phyloP scores from a whole-genome alignment of 2,113 vertebrate genomes.

The Ivindomyrus marchei region DNA sequence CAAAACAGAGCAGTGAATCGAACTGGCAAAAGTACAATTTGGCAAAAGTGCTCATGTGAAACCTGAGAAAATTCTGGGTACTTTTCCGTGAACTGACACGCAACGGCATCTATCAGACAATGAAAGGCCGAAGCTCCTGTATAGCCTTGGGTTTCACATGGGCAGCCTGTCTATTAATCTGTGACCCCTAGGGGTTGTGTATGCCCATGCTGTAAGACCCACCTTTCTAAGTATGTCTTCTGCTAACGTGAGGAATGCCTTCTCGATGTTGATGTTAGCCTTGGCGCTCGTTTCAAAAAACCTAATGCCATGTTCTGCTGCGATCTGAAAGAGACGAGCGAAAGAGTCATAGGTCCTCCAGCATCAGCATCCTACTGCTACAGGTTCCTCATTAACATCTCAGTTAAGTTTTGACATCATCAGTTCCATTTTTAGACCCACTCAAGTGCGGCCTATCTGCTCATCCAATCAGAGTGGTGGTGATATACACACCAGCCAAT shows the following conservation, averaged over 20 bases:
- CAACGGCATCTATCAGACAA: not conserved
- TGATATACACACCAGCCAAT: not conserved
- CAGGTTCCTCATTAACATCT: not conserved
- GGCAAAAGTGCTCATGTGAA: not conserved
- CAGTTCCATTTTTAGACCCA: not conserved
- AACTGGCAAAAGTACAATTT: not conserved
- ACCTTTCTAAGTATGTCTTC: slow-evolving; percentile 99
- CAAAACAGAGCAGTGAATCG: not conserved
- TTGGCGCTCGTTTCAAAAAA: slow-evolving; percentile 99
- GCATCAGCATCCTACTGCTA: not conserved
- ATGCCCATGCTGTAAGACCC: slow-evolving; percentile 22
- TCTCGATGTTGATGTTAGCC: slow-evolving; percentile 99
- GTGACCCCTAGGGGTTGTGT: not conserved
- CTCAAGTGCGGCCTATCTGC: not conserved
- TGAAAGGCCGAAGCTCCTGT: not conserved
- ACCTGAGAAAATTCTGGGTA: not conserved
- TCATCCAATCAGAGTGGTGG: not conserved
- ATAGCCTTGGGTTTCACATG: not conserved
- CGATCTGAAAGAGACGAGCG: slow-evolving; percentile 67
- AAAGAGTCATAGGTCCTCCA: not conserved
- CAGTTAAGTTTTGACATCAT: not conserved
- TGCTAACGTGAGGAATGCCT: slow-evolving; percentile 99
- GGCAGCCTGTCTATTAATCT: not conserved
- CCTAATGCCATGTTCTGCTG: slow-evolving; percentile 94
- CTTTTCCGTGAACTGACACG: not conserved